Conservation (phyloP, 2,888 invertebrate species). For the Orthonychiurus folsomi region DNA sequence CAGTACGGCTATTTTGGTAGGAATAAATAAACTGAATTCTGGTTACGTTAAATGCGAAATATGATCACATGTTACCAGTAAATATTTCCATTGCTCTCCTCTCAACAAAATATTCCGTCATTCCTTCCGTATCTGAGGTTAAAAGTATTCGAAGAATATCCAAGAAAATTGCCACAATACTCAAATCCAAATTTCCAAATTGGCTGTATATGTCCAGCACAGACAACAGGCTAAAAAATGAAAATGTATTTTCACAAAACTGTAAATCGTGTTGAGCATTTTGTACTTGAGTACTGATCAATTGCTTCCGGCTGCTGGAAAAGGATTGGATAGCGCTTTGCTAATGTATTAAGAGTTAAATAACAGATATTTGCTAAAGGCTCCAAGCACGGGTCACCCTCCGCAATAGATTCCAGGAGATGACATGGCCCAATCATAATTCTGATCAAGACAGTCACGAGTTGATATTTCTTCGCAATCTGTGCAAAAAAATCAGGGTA, state of each 20-base stretch:
- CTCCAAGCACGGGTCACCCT: constrained; percentile 13
- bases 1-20: constrained; percentile 18
- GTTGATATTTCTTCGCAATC: constrained; percentile 27
- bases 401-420: constrained; percentile 14
- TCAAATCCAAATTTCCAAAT: constrained; percentile 5
- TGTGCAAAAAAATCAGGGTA: constrained; percentile 11
- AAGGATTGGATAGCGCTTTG: constrained; percentile 24
- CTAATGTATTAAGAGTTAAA: constrained; percentile 23
- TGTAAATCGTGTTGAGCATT: too few relatives aligned
- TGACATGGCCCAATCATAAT: constrained; percentile 30
- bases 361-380: constrained; percentile 17
- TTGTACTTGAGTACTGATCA: constrained; percentile 26
- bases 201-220: constrained; percentile 2
- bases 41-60: not conserved
- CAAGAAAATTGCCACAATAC: constrained; percentile 13
- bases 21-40: not conserved
- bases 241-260: constrained; percentile 1
- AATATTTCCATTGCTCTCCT: constrained; percentile 23
- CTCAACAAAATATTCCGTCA: constrained; percentile 22
- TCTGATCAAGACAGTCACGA: constrained; percentile 21
- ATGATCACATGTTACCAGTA: constrained; percentile 7
- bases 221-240: constrained; percentile 9
- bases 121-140: constrained; percentile 11
- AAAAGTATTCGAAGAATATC: constrained; percentile 11
- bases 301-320: constrained; percentile 29